Conservation (phyloP, 2,888 invertebrate species). For the Orchesella flavescens region DNA sequence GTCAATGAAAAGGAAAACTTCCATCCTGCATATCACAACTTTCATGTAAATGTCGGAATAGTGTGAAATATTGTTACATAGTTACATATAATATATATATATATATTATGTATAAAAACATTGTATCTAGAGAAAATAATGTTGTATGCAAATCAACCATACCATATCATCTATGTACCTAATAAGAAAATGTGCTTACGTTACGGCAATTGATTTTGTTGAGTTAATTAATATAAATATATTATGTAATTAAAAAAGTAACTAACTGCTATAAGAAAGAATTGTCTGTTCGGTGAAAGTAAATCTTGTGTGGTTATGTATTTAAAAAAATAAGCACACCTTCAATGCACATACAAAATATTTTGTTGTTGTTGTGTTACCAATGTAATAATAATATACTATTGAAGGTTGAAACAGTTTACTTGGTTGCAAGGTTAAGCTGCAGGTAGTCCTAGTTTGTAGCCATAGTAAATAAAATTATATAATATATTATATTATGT, state of each 20-base stretch:
- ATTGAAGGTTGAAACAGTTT: too few relatives aligned
- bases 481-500: too few relatives aligned
- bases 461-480: too few relatives aligned
- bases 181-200: background rate
- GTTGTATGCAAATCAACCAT: conserved; percentile 50
- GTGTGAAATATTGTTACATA: background rate
- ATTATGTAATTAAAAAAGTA: too few relatives aligned
- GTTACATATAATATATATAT: too few relatives aligned
- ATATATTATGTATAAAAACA: too few relatives aligned
- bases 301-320: background rate
- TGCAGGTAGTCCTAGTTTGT: too few relatives aligned
- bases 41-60: background rate
- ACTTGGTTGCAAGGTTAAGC: too few relatives aligned
- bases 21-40: background rate
- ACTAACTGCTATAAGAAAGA: background rate
- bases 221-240: too few relatives aligned
- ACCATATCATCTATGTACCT: conserved; percentile 70
- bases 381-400: too few relatives aligned
- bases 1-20: background rate
- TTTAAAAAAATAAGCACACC: background rate
- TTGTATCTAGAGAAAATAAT: too few relatives aligned
- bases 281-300: background rate
- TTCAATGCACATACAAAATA: background rate
- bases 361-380: background rate
- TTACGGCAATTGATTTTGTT: too few relatives aligned